These are phyloP conservation scores for Cylindroiulus punctatus DNA, from an alignment of 2,888 invertebrate genomes.

Conservation along the genomic window DNA sequence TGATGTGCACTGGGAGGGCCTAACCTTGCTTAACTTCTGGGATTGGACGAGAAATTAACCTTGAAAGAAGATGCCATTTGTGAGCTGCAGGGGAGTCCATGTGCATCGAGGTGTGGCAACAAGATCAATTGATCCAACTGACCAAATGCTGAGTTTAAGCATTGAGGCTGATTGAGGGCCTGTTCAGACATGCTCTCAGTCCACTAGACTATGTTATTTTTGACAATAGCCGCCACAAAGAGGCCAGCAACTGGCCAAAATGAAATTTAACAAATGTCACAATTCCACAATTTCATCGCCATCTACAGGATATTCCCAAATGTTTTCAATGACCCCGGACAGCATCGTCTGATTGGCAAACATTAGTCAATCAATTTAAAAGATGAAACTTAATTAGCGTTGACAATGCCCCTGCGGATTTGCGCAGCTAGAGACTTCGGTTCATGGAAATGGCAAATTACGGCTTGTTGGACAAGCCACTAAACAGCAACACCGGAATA, in stretches of 20 bases:
- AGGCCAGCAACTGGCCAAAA: background rate
- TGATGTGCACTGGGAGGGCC: background rate
- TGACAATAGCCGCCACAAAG: background rate
- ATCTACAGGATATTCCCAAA: background rate
- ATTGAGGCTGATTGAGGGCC: too few species aligned
- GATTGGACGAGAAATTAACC: too few species aligned
- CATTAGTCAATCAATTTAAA: background rate
- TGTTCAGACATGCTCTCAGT: too few species aligned
- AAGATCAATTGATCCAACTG: too few species aligned
- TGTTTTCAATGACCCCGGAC: background rate
- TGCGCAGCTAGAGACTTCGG: background rate
- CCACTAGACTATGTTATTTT: background rate
- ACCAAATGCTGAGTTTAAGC: too few species aligned
- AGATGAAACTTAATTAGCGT: background rate
- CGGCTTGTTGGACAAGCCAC: background rate
- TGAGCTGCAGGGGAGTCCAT: too few species aligned
- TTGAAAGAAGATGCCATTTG: too few species aligned
- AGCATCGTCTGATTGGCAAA: background rate
- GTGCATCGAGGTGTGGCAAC: too few species aligned
- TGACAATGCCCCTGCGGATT: background rate
- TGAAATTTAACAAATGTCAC: background rate
- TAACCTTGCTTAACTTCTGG: too few species aligned
- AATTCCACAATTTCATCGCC: background rate
- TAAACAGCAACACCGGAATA: background rate
- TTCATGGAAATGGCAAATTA: background rate